phyloP scores from a whole-genome alignment of 2,113 vertebrate species.

The Syrrhaptes paradoxus region DNA sequence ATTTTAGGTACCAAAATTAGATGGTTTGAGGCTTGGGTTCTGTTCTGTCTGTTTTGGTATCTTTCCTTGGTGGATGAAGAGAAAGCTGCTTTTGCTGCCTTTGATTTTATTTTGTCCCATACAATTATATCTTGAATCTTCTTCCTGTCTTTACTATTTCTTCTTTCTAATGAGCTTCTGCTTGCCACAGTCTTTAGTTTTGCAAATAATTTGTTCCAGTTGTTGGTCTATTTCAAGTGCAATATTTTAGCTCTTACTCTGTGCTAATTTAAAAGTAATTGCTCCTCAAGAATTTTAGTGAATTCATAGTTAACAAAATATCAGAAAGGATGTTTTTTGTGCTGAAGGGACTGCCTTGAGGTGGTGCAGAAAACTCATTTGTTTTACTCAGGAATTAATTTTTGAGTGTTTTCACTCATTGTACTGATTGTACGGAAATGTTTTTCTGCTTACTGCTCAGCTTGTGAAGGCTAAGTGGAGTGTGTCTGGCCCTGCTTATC shows the following conservation, averaged over 20 bases:
- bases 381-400: neutral
- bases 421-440: neutral
- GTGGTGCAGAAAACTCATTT: neutral
- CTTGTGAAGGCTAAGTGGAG: neutral
- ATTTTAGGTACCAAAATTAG: conserved; percentile 37
- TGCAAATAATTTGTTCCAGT: neutral
- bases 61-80: neutral
- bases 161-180: neutral
- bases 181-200: neutral
- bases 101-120: neutral
- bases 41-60: neutral
- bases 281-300: neutral
- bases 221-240: neutral
- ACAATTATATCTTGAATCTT: neutral
- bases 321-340: neutral
- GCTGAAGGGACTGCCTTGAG: neutral
- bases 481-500: neutral
- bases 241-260: neutral
- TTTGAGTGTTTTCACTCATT: neutral
- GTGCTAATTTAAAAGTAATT: neutral
- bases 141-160: neutral
- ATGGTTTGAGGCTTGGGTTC: neutral
- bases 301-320: neutral
- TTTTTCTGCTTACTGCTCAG: neutral
- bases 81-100: neutral